Conservation (phyloP, 1,140 invertebrate species). For the Eupeodes corollae region DNA sequence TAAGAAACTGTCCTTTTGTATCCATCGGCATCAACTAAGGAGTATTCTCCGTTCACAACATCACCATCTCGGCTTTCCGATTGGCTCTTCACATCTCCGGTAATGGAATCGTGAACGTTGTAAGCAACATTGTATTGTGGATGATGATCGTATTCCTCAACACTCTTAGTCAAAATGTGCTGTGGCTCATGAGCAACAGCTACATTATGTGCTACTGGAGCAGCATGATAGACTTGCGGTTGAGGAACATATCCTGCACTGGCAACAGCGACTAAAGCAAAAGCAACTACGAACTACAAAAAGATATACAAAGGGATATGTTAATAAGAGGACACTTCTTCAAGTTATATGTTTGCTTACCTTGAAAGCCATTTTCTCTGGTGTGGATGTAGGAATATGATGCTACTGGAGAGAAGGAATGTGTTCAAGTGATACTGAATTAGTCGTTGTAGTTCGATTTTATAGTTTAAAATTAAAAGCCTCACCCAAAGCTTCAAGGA, state of each 20-base stretch:
- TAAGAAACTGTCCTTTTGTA: conserved; percentile 22
- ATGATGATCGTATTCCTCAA: conserved; percentile 37
- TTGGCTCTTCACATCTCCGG: conserved; percentile 39
- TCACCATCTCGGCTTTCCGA: conserved; percentile 38
- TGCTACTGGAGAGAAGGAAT: no score
- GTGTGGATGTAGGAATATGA: no score
- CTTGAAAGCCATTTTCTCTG: no score
- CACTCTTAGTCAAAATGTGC: no score
- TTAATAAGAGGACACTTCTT: no score
- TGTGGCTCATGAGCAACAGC: neutral
- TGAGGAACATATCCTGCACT: neutral
- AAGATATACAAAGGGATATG: neutral
- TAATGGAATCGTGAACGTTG: conserved; percentile 38
- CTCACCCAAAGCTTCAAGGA: no score
- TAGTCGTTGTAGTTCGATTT: no score
- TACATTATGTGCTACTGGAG: conserved; percentile 6
- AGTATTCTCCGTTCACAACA: conserved; percentile 40
- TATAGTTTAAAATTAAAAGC: no score
- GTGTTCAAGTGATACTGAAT: no score
- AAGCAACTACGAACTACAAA: neutral
- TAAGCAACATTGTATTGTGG: conserved; percentile 39
- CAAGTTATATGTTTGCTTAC: no score
- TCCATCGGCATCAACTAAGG: conserved; percentile 42
- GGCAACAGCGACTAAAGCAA: neutral
- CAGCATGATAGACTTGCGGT: conserved; percentile 4